A percentile compares a stretch with the other conserved stretches of the same genome.
These are phyloP conservation scores for Parauchenoglanis ngamensis DNA, from an alignment of 2,797 vertebrate genomes.

Conservation along the genomic window DNA sequence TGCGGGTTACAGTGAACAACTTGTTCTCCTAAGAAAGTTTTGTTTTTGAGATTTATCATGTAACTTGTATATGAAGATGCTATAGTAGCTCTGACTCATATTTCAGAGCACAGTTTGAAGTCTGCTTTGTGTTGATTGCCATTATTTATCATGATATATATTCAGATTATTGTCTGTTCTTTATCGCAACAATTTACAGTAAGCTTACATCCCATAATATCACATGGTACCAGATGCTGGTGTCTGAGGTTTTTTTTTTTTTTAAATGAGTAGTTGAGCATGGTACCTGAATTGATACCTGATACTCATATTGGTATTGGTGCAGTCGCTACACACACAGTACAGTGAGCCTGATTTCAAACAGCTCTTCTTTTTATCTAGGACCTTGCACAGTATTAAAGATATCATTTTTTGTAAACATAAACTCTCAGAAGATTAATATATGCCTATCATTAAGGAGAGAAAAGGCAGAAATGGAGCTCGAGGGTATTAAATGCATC, in stretches of 20 bases:
- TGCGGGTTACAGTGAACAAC: neutral
- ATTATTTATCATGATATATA: neutral
- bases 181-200: neutral
- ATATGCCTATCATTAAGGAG: neutral
- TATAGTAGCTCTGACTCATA: neutral
- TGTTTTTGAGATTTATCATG: neutral
- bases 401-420: neutral
- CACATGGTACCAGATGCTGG: neutral
- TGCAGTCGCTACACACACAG: neutral
- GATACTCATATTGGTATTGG: neutral
- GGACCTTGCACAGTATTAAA: neutral
- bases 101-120: neutral
- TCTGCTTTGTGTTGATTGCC: neutral
- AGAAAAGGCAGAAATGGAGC: neutral
- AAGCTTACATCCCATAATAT: neutral
- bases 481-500: slow-evolving; percentile 11
- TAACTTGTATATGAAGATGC: neutral
- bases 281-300: neutral
- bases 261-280: neutral
- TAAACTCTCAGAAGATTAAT: neutral
- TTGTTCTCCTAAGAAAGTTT: neutral
- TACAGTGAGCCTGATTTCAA: neutral
- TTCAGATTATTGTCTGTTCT: neutral
- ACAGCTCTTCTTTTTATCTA: neutral
- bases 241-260: neutral